Base-by-base conservation (phyloP, 2,888 invertebrate genomes). In the Lobophora halterata region DNA sequence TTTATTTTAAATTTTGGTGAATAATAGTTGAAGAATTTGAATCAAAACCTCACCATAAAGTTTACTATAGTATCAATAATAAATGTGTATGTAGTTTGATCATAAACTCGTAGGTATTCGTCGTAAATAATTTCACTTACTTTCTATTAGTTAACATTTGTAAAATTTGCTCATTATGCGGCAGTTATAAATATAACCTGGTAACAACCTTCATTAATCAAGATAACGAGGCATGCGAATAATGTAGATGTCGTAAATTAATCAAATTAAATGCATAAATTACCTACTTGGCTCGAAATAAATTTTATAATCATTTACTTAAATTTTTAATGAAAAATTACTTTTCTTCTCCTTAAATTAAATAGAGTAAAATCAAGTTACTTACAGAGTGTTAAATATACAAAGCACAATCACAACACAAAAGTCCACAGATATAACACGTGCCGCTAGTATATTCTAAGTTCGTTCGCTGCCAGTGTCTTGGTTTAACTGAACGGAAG, bases 391-490 rank as follows among this genome's bases (percentile, higher is more conserved):
- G 57, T 41, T 26, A 40, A 55, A 60, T 60, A 55, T 52, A 53
- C 56, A 66, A 56, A 56, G 61, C 78, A 77, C 78, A 65, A 66
- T 58, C 79, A 82, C 79, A 55, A 65, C 71, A 79, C 74, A 71
- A 65, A 63, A 67, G 72, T 74, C 75, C 83, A 81, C 82, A 69
- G 55, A 55, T n/a, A n/a, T 52, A 30, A 23, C 57, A 61, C 58
- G 65, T 49, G 59, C 42, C 48, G 53, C 48, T 49, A 55, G 57
- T 55, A 61, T 59, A 61, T 74, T 71, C 75, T 70, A 74, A 82
- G 83, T 83, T 85, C 80, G 81, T 73, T 71, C 85, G 69, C 80
- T 67, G 66, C 81, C 74, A 79, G 73, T 71, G 85, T 74, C 76
- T 78, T 74, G 61, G 67, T 72, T 65, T 69, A 79, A 87, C 86